These are phyloP conservation scores for Halcyon senegalensis DNA, from an alignment of 2,113 vertebrate species.

Conservation along the genomic window DNA sequence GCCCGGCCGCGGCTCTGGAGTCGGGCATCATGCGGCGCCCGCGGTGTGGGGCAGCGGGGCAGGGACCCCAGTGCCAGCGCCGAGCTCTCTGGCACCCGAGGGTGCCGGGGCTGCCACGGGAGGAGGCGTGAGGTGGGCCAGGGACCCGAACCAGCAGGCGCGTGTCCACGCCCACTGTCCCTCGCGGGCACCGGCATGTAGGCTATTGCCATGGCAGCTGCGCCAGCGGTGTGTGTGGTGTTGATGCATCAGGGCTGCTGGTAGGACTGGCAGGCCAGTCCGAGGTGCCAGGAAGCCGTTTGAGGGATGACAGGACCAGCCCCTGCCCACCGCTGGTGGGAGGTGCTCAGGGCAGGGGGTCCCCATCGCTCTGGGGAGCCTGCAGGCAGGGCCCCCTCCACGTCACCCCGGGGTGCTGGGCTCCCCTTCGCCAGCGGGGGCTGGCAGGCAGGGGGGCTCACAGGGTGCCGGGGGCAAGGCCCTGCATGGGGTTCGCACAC, in stretches of 20 bases:
- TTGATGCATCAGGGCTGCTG: neutral
- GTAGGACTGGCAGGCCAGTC: neutral
- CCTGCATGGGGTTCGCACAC: neutral
- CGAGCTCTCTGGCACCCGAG: neutral
- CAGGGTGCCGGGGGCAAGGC: neutral
- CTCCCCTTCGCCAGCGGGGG: neutral
- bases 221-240: neutral
- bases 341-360: neutral
- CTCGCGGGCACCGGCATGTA: accelerated
- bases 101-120: neutral
- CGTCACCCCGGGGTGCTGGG: accelerated
- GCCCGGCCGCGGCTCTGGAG: neutral
- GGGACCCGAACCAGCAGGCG: accelerated
- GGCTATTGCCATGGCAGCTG: neutral
- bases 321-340: accelerated
- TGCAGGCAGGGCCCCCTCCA: accelerated
- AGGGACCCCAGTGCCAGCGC: neutral
- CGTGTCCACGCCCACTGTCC: neutral
- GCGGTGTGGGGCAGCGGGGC: accelerated
- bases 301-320: neutral
- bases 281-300: neutral
- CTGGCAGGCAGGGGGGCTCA: neutral
- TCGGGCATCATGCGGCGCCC: accelerated
- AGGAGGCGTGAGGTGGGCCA: accelerated
- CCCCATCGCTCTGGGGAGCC: accelerated